These are phyloP conservation scores for Oryzias javanicus DNA, from an alignment of 2,113 vertebrate genomes.

Conservation along the genomic window DNA sequence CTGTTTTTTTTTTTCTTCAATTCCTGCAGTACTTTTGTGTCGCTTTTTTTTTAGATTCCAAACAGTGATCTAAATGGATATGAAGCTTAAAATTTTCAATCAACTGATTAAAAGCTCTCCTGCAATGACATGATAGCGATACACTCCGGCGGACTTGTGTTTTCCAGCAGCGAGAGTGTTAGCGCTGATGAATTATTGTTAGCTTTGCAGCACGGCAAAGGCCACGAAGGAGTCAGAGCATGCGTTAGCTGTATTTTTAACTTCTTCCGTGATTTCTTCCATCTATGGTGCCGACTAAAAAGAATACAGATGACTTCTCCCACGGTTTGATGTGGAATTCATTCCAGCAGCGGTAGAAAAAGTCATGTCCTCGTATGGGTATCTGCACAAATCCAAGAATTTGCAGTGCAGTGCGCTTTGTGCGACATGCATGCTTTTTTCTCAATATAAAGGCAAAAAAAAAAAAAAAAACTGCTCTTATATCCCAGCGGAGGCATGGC, in stretches of 20 bases:
- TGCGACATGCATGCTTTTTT: conserved; percentile 24
- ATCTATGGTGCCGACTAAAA: background rate
- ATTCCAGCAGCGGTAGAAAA: background rate
- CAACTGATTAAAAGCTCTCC: no score
- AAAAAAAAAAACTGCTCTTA: conserved; percentile 15
- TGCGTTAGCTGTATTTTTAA: background rate
- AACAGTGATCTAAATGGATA: no score
- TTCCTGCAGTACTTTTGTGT: background rate
- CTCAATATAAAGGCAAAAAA: conserved; percentile 35
- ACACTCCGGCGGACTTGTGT: no score
- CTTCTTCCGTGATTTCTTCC: background rate
- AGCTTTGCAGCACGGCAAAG: no score
- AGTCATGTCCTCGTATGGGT: background rate
- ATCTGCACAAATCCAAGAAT: conserved; percentile 12
- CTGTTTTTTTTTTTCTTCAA: background rate
- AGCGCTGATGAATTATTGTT: background rate
- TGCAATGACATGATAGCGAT: no score
- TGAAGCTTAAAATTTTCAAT: no score
- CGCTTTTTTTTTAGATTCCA: no score
- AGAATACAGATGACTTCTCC: background rate
- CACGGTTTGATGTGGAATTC: background rate
- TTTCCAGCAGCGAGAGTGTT: no score
- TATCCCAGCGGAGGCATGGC: conserved; percentile 39
- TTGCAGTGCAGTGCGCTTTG: conserved; percentile 5
- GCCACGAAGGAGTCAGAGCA: background rate